Evolutionary conservation across 1,140 invertebrate species (phyloP), one percentile per base, ranked within the genome.

Genomic region (Macrostomum lignano): DNA sequence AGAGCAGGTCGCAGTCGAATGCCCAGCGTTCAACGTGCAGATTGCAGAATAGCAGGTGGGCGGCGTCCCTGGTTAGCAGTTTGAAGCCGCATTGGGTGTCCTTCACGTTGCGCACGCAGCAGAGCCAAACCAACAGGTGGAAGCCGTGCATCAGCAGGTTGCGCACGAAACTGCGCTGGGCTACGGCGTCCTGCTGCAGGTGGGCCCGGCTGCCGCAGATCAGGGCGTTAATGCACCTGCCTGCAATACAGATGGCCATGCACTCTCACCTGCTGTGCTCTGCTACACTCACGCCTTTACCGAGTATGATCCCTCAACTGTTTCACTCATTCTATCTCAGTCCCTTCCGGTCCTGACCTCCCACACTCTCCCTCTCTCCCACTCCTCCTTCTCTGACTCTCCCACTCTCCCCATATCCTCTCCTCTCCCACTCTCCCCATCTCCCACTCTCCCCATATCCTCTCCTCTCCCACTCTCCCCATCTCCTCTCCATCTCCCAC

Each of bases 81-180:
- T 98, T 98, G 48, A 96, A 98, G 7, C 91, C 91, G 62, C 91
- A 98, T 48, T 98, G 91, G 1, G 91, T 96, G 51, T 98, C 91
- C 35, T 67, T 66, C 7, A 94, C 64, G 7, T 66, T 67, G 41
- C 67, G 65, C 0, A 93, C 86, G 36, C 78, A 74, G 47, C 93
- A 74, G 10, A 84, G 51, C 71, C 76, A 86, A 3, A 98, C 88
- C 2, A 91, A 53, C 45, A 77, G 71, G 58, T 98, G 88, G 49
- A 98, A 98, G 21, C 81, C 86, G 45, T 81, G 69, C 91, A 98
- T 98, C n/a, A 98, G 58, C 28, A 96, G 57, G 5, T 79, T 82
- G 36, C 91, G 68, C 44, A 73, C 74, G 37, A 69, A 40, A 35
- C 79, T 86, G 39, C 84, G 65, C 38, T 60, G 46, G 26, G 64